Conservation (phyloP, 2,113 vertebrate genomes). For the Anguilla rostrata region DNA sequence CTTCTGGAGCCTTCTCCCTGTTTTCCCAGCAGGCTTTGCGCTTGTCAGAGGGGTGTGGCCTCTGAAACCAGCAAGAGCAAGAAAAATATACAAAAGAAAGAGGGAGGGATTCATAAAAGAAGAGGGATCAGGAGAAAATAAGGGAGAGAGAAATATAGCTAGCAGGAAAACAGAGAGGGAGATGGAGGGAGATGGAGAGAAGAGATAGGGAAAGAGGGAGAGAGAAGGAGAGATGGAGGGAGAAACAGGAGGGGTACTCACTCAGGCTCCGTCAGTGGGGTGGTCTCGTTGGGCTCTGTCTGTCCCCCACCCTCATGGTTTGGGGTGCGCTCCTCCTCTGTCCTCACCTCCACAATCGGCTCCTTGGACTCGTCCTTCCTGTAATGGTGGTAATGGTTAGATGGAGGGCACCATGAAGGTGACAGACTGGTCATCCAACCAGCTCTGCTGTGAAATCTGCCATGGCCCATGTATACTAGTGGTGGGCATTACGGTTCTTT, state of each 20-base stretch:
- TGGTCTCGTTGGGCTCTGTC: constrained; percentile 95
- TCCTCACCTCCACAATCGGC: constrained; percentile 95
- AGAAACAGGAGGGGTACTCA: constrained; percentile 60
- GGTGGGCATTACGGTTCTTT: too few species aligned
- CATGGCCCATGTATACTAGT: too few species aligned
- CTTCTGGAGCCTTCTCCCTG: background rate
- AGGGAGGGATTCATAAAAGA: background rate
- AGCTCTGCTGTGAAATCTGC: too few species aligned
- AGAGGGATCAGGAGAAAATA: constrained; percentile 22
- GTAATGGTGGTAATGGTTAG: constrained; percentile 30
- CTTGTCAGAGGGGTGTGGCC: background rate
- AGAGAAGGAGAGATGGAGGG: constrained; percentile 33
- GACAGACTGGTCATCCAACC: background rate
- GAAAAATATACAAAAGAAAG: background rate
- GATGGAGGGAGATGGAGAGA: background rate
- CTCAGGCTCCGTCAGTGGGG: constrained; percentile 93
- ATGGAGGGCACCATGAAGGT: background rate
- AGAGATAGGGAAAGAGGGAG: constrained; percentile 19
- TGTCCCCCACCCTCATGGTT: constrained; percentile 88
- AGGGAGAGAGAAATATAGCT: constrained; percentile 16
- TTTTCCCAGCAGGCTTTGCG: constrained; percentile 5
- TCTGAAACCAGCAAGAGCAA: background rate
- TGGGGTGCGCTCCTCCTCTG: constrained; percentile 87
- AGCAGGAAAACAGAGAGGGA: background rate
- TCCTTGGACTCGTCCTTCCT: constrained; percentile 99